Percentiles rank a stretch among this genome's conserved stretches.
Conservation (phyloP, 2,797 vertebrate species). For the Synanceia verrucosa region DNA sequence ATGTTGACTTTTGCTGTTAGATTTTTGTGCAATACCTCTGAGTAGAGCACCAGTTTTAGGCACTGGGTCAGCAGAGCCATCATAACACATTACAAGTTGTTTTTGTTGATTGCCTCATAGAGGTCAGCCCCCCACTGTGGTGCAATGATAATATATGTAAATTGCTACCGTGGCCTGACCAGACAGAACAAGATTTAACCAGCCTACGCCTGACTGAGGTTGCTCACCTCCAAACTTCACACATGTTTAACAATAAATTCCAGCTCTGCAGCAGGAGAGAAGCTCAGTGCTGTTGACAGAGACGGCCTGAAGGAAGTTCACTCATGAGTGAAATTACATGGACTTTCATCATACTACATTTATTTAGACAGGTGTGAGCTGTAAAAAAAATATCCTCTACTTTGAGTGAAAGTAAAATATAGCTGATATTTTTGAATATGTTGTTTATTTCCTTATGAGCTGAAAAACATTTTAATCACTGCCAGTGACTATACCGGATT, state of each 20-base stretch:
- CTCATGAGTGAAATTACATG: constrained; percentile 1
- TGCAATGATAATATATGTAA: constrained; percentile 80
- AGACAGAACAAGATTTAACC: constrained; percentile 82
- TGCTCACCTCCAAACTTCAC: constrained; percentile 72
- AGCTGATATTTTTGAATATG: background rate
- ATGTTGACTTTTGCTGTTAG: background rate
- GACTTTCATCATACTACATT: constrained; percentile 5
- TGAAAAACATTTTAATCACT: background rate
- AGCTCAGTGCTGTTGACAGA: constrained; percentile 33
- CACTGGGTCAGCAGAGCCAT: constrained; percentile 10
- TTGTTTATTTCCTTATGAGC: background rate
- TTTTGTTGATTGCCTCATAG: constrained; percentile 44
- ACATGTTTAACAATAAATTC: constrained; percentile 71
- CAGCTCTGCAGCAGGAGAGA: constrained; percentile 36
- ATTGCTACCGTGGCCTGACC: constrained; percentile 69
- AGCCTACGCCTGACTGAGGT: constrained; percentile 70
- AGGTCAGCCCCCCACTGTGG: constrained; percentile 65
- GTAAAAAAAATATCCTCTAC: background rate
- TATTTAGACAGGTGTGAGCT: constrained; percentile 8
- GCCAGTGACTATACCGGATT: background rate
- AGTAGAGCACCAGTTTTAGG: background rate
- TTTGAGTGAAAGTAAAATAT: background rate
- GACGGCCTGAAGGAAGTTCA: constrained; percentile 1
- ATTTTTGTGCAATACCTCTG: background rate
- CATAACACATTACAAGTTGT: constrained; percentile 32